Percentiles rank a stretch among this genome's conserved stretches.
Conservation (phyloP, 2,888 invertebrate species). For the Lepidocyrtoides sp. region DNA sequence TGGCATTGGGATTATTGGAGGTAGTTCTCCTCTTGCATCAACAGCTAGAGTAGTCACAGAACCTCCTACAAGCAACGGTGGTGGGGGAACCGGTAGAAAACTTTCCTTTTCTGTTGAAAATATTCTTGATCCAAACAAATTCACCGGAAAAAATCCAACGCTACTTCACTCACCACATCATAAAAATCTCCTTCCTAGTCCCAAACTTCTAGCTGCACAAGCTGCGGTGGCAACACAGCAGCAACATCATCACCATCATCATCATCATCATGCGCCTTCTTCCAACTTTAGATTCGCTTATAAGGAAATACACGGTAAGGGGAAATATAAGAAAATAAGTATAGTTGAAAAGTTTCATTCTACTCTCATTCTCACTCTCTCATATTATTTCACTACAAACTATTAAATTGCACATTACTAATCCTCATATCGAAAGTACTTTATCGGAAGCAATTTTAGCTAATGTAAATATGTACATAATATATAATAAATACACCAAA, state of each 20-base stretch:
- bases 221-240: slow-evolving; percentile 58
- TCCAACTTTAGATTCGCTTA: slow-evolving; percentile 85
- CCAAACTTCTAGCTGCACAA: slow-evolving; percentile 81
- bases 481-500: no score
- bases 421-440: no score
- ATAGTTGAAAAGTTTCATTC: no score
- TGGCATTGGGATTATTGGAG: slow-evolving; percentile 64
- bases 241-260: slow-evolving; percentile 42
- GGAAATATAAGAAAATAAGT: slow-evolving; percentile 3
- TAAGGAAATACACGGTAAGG: slow-evolving; percentile 85
- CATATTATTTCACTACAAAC: no score
- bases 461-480: no score
- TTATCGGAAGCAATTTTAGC: no score
- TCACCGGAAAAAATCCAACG: slow-evolving; percentile 89
- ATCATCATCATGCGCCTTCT: slow-evolving; percentile 82
- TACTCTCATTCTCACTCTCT: no score
- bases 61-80: slow-evolving; percentile 42
- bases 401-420: no score
- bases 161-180: slow-evolving; percentile 75
- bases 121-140: slow-evolving; percentile 96
- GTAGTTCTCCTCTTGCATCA: slow-evolving; percentile 57
- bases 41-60: slow-evolving; percentile 18
- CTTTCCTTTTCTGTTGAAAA: slow-evolving; percentile 97
- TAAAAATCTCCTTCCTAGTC: slow-evolving; percentile 81
- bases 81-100: slow-evolving; percentile 87